Conservation (phyloP, 1,140 invertebrate genomes). For the Drosophila auraria region DNA sequence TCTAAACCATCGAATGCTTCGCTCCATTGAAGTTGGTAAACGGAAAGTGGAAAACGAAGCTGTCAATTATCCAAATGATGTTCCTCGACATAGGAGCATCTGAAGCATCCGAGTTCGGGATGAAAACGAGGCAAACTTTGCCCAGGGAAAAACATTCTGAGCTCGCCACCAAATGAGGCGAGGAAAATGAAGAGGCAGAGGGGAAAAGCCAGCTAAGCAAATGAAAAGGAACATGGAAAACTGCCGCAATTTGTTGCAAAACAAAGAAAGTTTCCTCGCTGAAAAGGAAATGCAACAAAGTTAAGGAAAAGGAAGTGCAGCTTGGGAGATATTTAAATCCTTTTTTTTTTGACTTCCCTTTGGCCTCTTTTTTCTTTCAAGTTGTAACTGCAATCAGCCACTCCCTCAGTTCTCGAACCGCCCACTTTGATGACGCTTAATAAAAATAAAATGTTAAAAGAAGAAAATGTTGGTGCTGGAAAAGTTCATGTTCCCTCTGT, state of each 20-base stretch:
- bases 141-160: conserved; percentile 30
- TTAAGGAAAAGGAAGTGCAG: conserved; percentile 17
- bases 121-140: conserved; percentile 20
- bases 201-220: conserved; percentile 28
- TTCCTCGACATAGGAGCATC: neutral
- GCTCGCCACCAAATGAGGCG: conserved; percentile 33
- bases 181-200: conserved; percentile 9
- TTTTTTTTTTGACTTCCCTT: neutral
- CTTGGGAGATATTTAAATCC: conserved; percentile 51
- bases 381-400: conserved; percentile 46
- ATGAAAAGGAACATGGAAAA: conserved; percentile 43
- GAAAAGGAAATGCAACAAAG: conserved; percentile 57
- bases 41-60: conserved; percentile 10
- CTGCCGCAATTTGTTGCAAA: conserved; percentile 65
- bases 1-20: conserved; percentile 22
- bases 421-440: conserved; percentile 29
- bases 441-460: conserved; percentile 15
- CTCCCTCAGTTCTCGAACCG: conserved; percentile 4
- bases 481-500: conserved; percentile 24
- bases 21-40: conserved; percentile 23
- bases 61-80: conserved; percentile 23
- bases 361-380: neutral
- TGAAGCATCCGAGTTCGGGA: neutral
- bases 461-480: conserved; percentile 1
- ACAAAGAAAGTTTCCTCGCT: conserved; percentile 54